Conservation (phyloP, 2,888 invertebrate species). For the Volucella inflata region DNA sequence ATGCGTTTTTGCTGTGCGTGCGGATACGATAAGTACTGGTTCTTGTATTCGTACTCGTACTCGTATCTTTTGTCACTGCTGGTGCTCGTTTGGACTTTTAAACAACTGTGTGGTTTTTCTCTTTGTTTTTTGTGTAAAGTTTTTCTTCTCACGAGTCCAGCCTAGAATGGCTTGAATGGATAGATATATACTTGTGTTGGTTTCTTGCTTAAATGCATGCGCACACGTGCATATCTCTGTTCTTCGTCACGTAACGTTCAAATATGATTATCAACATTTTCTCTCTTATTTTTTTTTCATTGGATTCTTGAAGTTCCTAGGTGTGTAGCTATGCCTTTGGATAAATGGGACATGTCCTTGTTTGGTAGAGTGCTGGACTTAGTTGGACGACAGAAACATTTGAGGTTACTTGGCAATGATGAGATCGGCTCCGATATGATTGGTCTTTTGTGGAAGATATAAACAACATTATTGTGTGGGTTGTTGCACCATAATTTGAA, state of each 20-base stretch:
- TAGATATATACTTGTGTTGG: conserved; percentile 9
- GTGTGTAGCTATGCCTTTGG: conserved; percentile 1
- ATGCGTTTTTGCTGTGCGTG: conserved; percentile 37
- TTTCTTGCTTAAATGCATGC: conserved; percentile 38
- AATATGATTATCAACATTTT: conserved; percentile 60
- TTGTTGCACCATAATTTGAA: conserved; percentile 4
- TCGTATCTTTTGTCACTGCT: conserved; percentile 24
- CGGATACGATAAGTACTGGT: background rate
- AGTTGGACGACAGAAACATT: conserved; percentile 15
- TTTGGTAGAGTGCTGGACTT: conserved; percentile 36
- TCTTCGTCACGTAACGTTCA: conserved; percentile 55
- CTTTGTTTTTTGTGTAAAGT: conserved; percentile 6
- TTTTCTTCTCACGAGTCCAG: conserved; percentile 56
- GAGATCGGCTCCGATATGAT: background rate
- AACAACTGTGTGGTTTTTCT: conserved; percentile 38
- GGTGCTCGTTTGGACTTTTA: conserved; percentile 12
- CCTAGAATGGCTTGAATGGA: background rate
- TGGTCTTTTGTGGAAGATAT: conserved; percentile 2
- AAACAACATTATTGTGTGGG: conserved; percentile 20
- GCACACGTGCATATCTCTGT: conserved; percentile 26
- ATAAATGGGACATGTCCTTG: conserved; percentile 65
- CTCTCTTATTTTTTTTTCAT: conserved; percentile 32
- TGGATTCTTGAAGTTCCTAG: conserved; percentile 10
- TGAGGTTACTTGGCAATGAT: conserved; percentile 2
- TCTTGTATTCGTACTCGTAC: background rate